Conservation (phyloP, 2,888 invertebrate genomes). For the Scaptomyza polygonia region DNA sequence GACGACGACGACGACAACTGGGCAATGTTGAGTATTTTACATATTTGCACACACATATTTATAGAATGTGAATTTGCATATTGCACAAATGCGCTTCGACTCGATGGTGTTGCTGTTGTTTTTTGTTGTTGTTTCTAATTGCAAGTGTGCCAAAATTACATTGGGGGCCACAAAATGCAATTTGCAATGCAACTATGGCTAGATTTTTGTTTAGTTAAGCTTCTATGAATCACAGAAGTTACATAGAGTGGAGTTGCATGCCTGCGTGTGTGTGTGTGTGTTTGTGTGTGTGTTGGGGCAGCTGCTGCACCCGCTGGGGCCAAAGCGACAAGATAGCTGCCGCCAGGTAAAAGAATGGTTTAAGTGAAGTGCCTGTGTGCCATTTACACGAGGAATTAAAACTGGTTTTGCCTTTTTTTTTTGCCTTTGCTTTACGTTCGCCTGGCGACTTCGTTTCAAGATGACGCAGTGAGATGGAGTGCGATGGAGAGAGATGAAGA, state of each 20-base stretch:
- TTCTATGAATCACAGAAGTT: slow-evolving; percentile 59
- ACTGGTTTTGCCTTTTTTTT: slow-evolving; percentile 37
- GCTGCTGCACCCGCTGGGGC: slow-evolving; percentile 41
- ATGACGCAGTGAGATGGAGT: not conserved
- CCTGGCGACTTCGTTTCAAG: slow-evolving; percentile 19
- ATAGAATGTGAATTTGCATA: slow-evolving; percentile 67
- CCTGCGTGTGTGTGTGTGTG: slow-evolving; percentile 3
- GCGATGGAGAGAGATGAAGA: slow-evolving; percentile 31
- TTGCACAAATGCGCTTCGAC: slow-evolving; percentile 19
- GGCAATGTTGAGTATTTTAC: slow-evolving; percentile 32
- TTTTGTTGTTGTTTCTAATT: slow-evolving; percentile 39
- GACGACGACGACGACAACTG: slow-evolving; percentile 28
- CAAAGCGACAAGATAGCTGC: slow-evolving; percentile 4
- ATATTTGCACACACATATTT: slow-evolving; percentile 63
- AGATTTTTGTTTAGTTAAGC: slow-evolving; percentile 19
- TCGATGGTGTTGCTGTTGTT: not conserved
- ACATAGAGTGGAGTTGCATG: slow-evolving; percentile 4
- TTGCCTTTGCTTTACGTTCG: slow-evolving; percentile 15
- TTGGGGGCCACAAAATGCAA: slow-evolving; percentile 33
- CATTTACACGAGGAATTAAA: slow-evolving; percentile 54
- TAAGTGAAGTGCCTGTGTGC: slow-evolving; percentile 62
- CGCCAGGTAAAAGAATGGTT: slow-evolving; percentile 65
- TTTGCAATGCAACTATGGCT: slow-evolving; percentile 23
- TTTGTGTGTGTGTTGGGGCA: slow-evolving; percentile 52
- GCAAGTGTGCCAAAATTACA: slow-evolving; percentile 61